Conservation (phyloP, 2,888 invertebrate genomes). For the Arctia plantaginis region DNA sequence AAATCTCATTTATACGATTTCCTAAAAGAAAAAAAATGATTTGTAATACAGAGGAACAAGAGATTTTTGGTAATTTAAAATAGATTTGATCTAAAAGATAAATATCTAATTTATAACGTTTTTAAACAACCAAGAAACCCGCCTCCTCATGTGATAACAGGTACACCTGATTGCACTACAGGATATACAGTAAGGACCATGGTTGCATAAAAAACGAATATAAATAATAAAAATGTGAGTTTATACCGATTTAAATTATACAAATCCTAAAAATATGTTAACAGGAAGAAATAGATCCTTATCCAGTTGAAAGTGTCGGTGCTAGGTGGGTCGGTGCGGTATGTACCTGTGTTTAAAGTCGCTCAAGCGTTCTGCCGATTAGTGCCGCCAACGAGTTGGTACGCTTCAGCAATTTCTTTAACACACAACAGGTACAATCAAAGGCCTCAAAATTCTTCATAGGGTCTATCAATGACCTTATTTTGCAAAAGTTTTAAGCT, state of each 20-base stretch:
- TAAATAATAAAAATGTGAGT: not conserved
- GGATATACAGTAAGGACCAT: not conserved
- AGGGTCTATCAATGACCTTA: not conserved
- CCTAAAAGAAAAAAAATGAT: too few species aligned
- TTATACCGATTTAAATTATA: not conserved
- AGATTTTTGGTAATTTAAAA: too few species aligned
- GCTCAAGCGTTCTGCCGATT: slow-evolving; percentile 1
- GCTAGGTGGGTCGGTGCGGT: not conserved
- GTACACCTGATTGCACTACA: not conserved
- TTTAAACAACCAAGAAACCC: not conserved
- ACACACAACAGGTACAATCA: not conserved
- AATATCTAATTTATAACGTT: not conserved
- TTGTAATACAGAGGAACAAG: too few species aligned
- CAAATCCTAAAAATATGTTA: not conserved
- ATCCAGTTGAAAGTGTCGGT: slow-evolving; percentile 1
- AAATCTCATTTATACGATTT: too few species aligned
- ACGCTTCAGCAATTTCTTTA: slow-evolving; percentile 3
- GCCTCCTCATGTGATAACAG: not conserved
- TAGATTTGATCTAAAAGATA: too few species aligned
- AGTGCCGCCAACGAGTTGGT: not conserved
- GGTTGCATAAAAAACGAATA: not conserved
- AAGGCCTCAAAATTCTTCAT: not conserved
- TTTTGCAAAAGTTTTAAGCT: not conserved
- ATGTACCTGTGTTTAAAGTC: slow-evolving; percentile 4
- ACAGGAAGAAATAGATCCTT: not conserved